Percentiles rank a stretch among this genome's conserved stretches.
These are phyloP conservation scores for Drosophila busckii DNA, from an alignment of 1,140 invertebrate genomes.

Conservation along the genomic window DNA sequence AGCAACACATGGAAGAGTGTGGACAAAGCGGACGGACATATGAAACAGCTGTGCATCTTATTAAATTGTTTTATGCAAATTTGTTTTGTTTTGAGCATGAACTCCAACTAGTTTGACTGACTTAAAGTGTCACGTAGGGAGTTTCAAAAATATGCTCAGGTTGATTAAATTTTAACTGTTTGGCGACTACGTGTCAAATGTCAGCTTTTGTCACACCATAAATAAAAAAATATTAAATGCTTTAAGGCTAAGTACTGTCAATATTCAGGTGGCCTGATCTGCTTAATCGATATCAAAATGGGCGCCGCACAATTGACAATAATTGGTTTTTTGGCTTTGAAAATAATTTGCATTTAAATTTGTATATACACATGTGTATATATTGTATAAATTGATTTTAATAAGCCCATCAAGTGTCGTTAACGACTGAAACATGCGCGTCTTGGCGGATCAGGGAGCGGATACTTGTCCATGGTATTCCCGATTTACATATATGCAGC, in stretches of 20 bases:
- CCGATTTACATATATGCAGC: constrained; percentile 35
- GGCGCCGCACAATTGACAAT: constrained; percentile 8
- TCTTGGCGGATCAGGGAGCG: constrained; percentile 5
- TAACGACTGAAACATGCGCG: constrained; percentile 8
- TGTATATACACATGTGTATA: background rate
- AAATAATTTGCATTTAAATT: constrained; percentile 7
- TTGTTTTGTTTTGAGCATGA: no score
- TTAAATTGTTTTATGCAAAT: no score
- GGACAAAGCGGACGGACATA: no score
- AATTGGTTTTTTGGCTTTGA: constrained; percentile 18
- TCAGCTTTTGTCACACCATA: background rate
- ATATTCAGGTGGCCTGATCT: background rate
- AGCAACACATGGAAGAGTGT: no score
- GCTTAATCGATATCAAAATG: background rate
- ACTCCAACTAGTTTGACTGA: no score
- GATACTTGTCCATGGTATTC: constrained; percentile 45
- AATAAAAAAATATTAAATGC: background rate
- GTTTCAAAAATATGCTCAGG: constrained; percentile 1
- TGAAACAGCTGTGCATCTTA: no score
- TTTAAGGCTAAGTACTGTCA: no score
- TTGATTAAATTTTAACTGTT: background rate
- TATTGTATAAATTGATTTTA: constrained; percentile 16
- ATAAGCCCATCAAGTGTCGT: constrained; percentile 11
- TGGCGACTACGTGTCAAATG: constrained; percentile 15
- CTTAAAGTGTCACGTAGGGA: constrained; percentile 15